Evolutionary conservation across 2,113 vertebrate genomes (phyloP), one percentile per base, ranked within the genome.

Genomic region (Trematocara macrostoma): DNA sequence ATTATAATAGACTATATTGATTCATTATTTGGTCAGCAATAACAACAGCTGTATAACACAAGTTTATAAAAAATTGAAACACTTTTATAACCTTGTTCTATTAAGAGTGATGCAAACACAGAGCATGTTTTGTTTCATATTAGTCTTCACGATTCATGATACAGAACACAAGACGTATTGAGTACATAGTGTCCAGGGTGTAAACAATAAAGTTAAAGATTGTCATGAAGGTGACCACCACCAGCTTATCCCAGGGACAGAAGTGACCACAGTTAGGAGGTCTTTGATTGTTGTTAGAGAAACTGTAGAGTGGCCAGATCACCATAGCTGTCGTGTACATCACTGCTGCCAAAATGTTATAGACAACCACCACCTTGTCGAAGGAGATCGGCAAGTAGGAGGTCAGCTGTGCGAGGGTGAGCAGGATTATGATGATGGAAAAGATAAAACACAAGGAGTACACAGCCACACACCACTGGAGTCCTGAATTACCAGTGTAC

Each of bases 401-500:
- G 3, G 96, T 94, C 84, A 97, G 87, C 26, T 91, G 95, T 78
- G 93, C 89, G 0, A 97, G 87, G 71, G 95, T 97, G 82, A 97
- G 81, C 71, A 97, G 14, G 81, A 97, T 96, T 78, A 98, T 96
- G 84, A 97, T 7, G 51, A 97, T 16, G 11, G 96, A 95, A 52
- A 97, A n/a, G 86, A 97, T 96, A 93, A 98, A 98, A 94, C 97
- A 98, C 89, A 98, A 53, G 49, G 96, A 95, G 79, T 97, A 98
- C 26, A 97, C 97, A 0, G 97, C 97, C 80, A 98, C 92, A 0
- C 97, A 98, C 97, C 98, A 98, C 89, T 95, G 93, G 45, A 96
- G 79, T 2, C 82, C 96, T 0, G 95, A 8, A 2, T 2, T 23
- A 0, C 0, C 0, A 0, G 0, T 4, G 78, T 90, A 18, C 5